Evolutionary conservation across 2,113 vertebrate species (phyloP), one percentile per base, ranked within the genome.

Genomic region (Seriola quinqueradiata): DNA sequence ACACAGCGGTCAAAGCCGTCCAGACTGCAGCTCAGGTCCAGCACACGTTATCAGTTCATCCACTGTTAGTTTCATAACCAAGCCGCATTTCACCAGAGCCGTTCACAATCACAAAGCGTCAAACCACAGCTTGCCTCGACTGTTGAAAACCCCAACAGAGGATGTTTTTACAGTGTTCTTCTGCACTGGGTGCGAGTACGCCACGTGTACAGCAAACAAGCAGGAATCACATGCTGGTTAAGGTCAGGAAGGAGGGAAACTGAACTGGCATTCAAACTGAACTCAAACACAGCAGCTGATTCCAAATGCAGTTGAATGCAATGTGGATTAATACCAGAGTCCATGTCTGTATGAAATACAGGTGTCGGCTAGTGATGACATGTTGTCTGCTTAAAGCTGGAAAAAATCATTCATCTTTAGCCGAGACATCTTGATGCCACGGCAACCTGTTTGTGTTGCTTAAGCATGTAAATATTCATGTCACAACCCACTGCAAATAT

Each of bases 161-260:
- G 81, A 23, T 0, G 60, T 64, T 74, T 76, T 28, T 2, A 61
- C 80, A 63, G 71, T 0, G 65, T 25, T 66, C 58, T 0, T 28
- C 57, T 61, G 58, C 87, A 42, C 14, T 11, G 25, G 12, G 38
- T 25, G 66, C 44, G 68, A 59, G 71, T 48, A 42, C 46, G 11
- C 34, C 58, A 57, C 23, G 55, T 3, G 67, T 65, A 83, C 77
- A 81, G 72, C 70, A 67, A 69, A 89, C 86, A 87, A 67, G 88
- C 88, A 75, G 77, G 72, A 77, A 5, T 73, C 80, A 50, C 91
- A 91, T 92, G 91, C 91, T 90, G 89, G 87, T 87, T 85, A 88
- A 74, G 8, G 44, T 73, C 77, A 55, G 71, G 64, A 73, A 48
- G 59, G 81, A 79, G 57, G 23, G 50, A 38, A 5, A 61, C 55